Conservation (phyloP, 2,113 vertebrate genomes). For the Gavia stellata region DNA sequence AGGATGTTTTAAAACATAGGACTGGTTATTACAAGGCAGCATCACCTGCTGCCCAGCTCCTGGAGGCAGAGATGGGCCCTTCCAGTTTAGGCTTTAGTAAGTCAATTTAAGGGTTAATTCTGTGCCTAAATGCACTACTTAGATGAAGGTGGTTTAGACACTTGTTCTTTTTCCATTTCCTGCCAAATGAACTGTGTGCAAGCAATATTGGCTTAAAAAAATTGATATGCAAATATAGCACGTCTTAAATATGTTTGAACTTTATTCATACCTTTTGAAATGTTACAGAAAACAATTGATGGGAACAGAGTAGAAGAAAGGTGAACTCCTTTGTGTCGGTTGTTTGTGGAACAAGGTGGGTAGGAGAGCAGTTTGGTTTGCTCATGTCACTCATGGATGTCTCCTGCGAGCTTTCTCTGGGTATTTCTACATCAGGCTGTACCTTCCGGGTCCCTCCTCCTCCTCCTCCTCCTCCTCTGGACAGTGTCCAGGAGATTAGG, state of each 20-base stretch:
- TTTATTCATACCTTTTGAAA: not conserved
- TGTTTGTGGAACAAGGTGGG: not conserved
- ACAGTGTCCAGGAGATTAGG: not conserved
- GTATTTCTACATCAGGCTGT: not conserved
- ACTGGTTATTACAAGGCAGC: not conserved
- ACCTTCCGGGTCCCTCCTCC: not conserved
- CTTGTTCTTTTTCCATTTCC: not conserved
- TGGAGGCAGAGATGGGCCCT: not conserved
- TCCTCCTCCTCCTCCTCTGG: not conserved
- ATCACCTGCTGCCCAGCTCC: not conserved
- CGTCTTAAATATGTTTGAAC: not conserved
- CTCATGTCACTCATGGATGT: accelerated
- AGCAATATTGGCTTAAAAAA: not conserved
- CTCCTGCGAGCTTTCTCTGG: not conserved
- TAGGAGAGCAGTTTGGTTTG: not conserved
- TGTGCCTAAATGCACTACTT: not conserved
- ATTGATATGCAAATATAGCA: not conserved
- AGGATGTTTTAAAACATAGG: not conserved
- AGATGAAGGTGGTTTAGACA: not conserved
- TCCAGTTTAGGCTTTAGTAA: not conserved
- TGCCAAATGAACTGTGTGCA: not conserved
- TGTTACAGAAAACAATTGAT: not conserved
- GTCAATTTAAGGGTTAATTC: not conserved
- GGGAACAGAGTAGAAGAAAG: not conserved
- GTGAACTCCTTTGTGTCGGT: not conserved